These are phyloP conservation scores for Aspidapion aeneum DNA, from an alignment of 2,888 invertebrate genomes.

Conservation along the genomic window DNA sequence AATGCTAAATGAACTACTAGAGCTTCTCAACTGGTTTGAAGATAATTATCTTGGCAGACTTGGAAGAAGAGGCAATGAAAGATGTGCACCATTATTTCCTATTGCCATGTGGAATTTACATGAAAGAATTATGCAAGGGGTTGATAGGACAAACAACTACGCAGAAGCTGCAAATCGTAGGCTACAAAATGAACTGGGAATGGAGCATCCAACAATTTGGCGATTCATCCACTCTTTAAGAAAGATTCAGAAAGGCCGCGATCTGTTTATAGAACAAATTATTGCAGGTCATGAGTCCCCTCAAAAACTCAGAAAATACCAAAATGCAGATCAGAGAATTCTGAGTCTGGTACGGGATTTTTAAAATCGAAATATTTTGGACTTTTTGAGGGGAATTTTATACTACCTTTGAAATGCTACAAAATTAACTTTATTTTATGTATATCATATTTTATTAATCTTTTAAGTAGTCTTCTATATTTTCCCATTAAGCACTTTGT, in stretches of 20 bases:
- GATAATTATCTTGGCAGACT: constrained; percentile 4
- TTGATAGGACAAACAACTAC: constrained; percentile 14
- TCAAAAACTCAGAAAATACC: background rate
- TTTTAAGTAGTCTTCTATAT: too few species aligned
- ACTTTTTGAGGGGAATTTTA: background rate
- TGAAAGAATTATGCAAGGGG: constrained; percentile 1
- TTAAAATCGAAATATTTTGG: constrained; percentile 2
- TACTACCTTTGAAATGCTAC: background rate
- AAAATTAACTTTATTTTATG: background rate
- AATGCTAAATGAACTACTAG: background rate
- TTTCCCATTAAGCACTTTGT: too few species aligned
- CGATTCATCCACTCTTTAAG: constrained; percentile 9
- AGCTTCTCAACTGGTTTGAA: background rate
- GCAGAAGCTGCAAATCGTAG: constrained; percentile 12
- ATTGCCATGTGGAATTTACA: constrained; percentile 11
- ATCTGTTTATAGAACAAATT: constrained; percentile 1
- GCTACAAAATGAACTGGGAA: constrained; percentile 10
- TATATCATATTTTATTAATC: background rate
- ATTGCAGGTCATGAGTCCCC: background rate
- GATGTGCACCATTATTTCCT: constrained; percentile 14
- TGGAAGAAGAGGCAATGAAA: constrained; percentile 8
- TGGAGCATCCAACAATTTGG: constrained; percentile 12
- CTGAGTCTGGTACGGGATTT: background rate
- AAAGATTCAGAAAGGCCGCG: background rate
- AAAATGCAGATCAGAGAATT: background rate